A percentile compares a stretch with the other conserved stretches of the same genome.
Evolutionary conservation across 2,797 vertebrate species (phyloP).

Genomic region (Rachycentron canadum): DNA sequence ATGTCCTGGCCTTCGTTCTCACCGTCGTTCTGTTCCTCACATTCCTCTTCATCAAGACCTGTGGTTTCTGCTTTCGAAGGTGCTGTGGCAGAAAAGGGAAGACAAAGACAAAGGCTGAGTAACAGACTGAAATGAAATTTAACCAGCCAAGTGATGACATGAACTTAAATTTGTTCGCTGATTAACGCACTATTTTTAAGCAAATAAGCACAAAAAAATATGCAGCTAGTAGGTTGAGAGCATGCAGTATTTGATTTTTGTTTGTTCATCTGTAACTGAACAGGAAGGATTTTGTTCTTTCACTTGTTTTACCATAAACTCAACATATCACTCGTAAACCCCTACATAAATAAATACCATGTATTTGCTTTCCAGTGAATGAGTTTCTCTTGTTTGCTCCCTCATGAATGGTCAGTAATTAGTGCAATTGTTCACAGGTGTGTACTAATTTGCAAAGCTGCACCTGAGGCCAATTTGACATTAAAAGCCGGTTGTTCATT

Average conservation of each 20-base stretch:
- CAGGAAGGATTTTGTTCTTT: not conserved
- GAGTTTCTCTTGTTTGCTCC: not conserved
- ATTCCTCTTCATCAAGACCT: constrained; percentile 69
- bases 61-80: constrained; percentile 61
- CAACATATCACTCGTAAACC: not conserved
- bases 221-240: not conserved
- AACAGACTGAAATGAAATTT: not conserved
- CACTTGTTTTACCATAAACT: constrained; percentile 3
- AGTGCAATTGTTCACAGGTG: constrained; percentile 34
- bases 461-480: constrained; percentile 26
- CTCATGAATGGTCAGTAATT: not conserved
- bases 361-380: not conserved
- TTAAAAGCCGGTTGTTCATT: constrained; percentile 35
- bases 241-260: not conserved
- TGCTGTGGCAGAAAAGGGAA: constrained; percentile 57
- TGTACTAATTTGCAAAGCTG: constrained; percentile 6
- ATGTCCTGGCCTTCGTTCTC: constrained; percentile 84
- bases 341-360: not conserved
- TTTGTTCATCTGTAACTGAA: not conserved
- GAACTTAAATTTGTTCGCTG: too few relatives aligned
- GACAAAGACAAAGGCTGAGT: constrained; percentile 77
- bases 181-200: not conserved
- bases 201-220: not conserved
- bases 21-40: constrained; percentile 57
- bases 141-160: not conserved